phyloP scores from a whole-genome alignment of 2,797 vertebrate genomes.

The Pangasius larnaudii region DNA sequence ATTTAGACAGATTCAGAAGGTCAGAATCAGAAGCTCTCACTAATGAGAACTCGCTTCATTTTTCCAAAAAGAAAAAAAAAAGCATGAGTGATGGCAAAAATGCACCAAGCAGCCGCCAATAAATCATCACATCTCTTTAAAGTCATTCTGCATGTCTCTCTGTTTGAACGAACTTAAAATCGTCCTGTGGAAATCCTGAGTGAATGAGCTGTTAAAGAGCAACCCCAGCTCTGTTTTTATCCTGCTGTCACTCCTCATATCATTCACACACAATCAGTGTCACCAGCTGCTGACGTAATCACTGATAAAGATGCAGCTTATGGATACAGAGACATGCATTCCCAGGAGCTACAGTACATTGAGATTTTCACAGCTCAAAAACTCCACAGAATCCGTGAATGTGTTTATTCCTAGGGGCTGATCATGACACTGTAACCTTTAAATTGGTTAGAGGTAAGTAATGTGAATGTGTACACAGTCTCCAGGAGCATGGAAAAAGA shows the following conservation, averaged over 20 bases:
- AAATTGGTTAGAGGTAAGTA: too few relatives aligned
- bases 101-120: not conserved
- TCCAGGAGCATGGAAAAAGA: too few relatives aligned
- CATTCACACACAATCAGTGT: not conserved
- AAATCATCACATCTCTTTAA: not conserved
- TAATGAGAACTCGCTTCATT: too few relatives aligned
- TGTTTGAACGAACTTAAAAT: not conserved
- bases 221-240: not conserved
- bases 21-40: not conserved
- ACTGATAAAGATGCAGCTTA: not conserved
- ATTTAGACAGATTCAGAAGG: not conserved
- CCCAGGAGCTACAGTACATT: not conserved
- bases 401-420: not conserved
- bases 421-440: not conserved
- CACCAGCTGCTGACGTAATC: not conserved
- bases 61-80: too few relatives aligned
- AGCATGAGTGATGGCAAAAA: too few relatives aligned
- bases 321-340: not conserved
- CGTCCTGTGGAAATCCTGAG: not conserved
- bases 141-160: not conserved
- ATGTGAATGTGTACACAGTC: too few relatives aligned
- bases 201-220: not conserved
- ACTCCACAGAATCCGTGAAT: not conserved
- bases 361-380: not conserved
- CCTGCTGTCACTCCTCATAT: not conserved